Base-by-base conservation (phyloP, 2,888 invertebrate species). In the Drosophila subsilvestris region DNA sequence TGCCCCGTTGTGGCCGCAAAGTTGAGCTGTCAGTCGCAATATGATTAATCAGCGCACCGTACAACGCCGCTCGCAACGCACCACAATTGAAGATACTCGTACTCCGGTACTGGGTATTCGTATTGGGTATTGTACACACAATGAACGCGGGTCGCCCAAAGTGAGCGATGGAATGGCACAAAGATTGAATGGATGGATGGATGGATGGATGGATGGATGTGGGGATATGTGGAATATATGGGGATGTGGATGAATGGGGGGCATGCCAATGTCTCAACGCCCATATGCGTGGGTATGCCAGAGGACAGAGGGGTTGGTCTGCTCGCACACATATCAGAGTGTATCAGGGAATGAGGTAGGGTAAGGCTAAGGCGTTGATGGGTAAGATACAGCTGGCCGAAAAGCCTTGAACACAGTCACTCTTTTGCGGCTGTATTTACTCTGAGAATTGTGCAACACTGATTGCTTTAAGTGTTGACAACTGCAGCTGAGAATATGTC, bases 11-110 rank as follows among this genome's bases (percentile, higher is more conserved):
- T 74, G 59, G 74, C 69, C 74, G 79, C 86, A 81, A 84, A 84
- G 84, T 84, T 87, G 81, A 87, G 85, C 85, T 85, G 85, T 85
- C 85, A 85, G 85, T 87, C 81, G 80, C 79, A 86, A 80, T 72
- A 87, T 85, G 85, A 85, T 85, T 85, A 85, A 85, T 85, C 85
- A 87, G 85, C 85, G 70, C 77, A 75, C 56, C 56, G 29, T 25
- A 55, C 20, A 29, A 17, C 12, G 47, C 22, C 29, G 42, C 32
- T 37, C 20, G 27, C 48, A 47, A 70, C 70, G 70, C 57, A 71
- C 63, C 51, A 73, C 85, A 87, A 87, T 85, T 80, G 83, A 84
- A 84, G 86, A 85, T 74, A 72, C 54, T 55, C 54, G 54, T 25
- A 43, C 14, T n/a, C n/a, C n/a, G n/a, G n/a, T n/a, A n/a, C n/a